Evolutionary conservation across 2,888 invertebrate genomes (phyloP).

Genomic region (Pseudoips prasinana): DNA sequence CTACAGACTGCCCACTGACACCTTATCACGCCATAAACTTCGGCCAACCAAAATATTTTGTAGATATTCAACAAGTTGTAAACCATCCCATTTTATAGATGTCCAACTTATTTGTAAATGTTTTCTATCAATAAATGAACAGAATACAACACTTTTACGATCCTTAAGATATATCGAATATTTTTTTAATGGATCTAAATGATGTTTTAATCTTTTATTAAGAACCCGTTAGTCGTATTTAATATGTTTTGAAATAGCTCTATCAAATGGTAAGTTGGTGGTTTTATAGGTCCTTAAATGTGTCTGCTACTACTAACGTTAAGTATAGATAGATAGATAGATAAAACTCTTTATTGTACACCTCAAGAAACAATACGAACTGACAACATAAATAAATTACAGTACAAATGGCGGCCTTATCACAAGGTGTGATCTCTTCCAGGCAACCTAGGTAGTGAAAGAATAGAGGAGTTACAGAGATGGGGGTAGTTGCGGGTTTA

Average conservation of each 20-base stretch:
- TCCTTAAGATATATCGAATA: conserved; percentile 37
- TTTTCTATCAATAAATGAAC: conserved; percentile 44
- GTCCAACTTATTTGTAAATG: conserved; percentile 56
- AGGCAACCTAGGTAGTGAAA: too few relatives aligned
- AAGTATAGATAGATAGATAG: too few relatives aligned
- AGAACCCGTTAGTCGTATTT: conserved; percentile 31
- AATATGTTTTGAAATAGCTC: conserved; percentile 24
- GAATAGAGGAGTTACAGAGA: too few relatives aligned
- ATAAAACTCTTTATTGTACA: too few relatives aligned
- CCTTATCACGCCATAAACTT: conserved; percentile 36
- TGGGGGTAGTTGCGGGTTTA: too few relatives aligned
- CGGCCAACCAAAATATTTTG: conserved; percentile 36
- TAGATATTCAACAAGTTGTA: conserved; percentile 54
- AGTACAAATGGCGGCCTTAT: too few relatives aligned
- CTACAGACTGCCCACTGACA: conserved; percentile 24
- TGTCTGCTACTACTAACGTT: conserved; percentile 3
- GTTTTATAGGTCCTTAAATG: conserved; percentile 26
- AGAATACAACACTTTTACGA: conserved; percentile 44
- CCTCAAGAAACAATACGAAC: too few relatives aligned
- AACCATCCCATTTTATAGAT: conserved; percentile 54
- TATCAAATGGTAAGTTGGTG: conserved; percentile 18
- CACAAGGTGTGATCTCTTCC: too few relatives aligned
- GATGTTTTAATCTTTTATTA: conserved; percentile 40
- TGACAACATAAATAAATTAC: too few relatives aligned
- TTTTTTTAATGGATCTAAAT: conserved; percentile 44